These are phyloP conservation scores for Apeira syringaria DNA, from an alignment of 2,888 invertebrate genomes.

Conservation along the genomic window DNA sequence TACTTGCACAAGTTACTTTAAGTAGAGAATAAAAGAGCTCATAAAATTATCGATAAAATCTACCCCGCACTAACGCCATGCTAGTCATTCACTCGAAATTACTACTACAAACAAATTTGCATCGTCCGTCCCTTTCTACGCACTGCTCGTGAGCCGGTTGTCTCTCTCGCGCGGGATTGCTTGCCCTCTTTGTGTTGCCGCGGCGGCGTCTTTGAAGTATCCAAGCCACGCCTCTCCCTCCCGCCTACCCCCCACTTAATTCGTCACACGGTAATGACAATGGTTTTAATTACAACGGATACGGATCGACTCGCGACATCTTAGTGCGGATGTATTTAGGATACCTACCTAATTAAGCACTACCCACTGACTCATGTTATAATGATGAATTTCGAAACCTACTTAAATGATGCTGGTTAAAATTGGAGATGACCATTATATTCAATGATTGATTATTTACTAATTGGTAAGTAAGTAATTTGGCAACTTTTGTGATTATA, in stretches of 20 bases:
- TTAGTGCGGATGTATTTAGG: slow-evolving; percentile 20
- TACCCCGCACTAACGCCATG: slow-evolving; percentile 60
- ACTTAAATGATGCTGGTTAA: background rate
- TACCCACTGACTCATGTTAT: background rate
- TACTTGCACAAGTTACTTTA: slow-evolving; percentile 9
- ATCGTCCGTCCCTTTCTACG: slow-evolving; percentile 43
- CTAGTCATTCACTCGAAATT: slow-evolving; percentile 68
- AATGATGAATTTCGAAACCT: no score
- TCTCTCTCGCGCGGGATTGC: slow-evolving; percentile 57
- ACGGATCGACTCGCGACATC: slow-evolving; percentile 46
- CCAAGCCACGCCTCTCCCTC: slow-evolving; percentile 64
- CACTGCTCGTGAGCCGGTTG: slow-evolving; percentile 2
- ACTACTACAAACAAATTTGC: slow-evolving; percentile 66
- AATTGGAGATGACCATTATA: no score
- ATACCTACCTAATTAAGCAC: slow-evolving; percentile 24
- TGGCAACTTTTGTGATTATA: no score
- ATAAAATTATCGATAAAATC: slow-evolving; percentile 38
- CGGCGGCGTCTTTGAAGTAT: slow-evolving; percentile 73
- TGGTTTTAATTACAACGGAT: slow-evolving; percentile 75
- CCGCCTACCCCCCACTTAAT: slow-evolving; percentile 61
- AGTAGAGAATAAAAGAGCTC: slow-evolving; percentile 15
- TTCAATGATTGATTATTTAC: no score
- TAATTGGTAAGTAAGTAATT: no score
- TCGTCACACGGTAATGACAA: slow-evolving; percentile 81
- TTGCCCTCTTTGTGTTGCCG: slow-evolving; percentile 62